Conservation (phyloP, 2,113 vertebrate genomes). For the Pteropus alecto region DNA sequence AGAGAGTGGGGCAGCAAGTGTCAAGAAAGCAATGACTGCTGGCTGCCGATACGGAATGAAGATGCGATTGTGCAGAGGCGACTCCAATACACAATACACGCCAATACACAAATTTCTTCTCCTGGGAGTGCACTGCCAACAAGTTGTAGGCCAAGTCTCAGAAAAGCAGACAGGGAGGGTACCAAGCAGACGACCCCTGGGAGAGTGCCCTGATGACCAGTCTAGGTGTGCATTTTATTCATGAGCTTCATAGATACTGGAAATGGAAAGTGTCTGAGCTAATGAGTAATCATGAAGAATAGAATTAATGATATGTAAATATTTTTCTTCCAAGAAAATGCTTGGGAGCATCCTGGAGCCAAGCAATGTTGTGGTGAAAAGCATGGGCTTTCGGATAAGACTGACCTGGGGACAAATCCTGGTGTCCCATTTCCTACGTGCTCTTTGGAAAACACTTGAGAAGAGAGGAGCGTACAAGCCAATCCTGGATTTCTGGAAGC, state of each 20-base stretch:
- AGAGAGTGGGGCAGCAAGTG: background rate
- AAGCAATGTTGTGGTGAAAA: background rate
- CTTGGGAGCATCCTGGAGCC: background rate
- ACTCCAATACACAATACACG: background rate
- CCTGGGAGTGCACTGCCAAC: fast-evolving
- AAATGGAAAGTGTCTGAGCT: background rate
- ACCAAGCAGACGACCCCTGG: background rate
- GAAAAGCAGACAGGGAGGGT: background rate
- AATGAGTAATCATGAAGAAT: background rate
- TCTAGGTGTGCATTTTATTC: background rate
- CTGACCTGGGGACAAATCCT: background rate
- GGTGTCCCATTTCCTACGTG: background rate
- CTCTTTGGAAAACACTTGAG: background rate
- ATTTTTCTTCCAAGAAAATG: background rate
- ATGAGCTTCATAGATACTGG: background rate
- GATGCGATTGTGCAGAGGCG: fast-evolving
- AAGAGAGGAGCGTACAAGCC: background rate
- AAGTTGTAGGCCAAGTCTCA: background rate
- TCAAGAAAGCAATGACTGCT: background rate
- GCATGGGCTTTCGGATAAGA: background rate
- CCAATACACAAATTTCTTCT: background rate
- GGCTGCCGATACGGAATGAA: background rate
- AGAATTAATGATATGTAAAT: background rate
- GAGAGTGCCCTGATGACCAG: background rate
- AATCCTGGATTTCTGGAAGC: background rate